phyloP scores from a whole-genome alignment of 2,888 invertebrate genomes.

The Drosophila phalerata region DNA sequence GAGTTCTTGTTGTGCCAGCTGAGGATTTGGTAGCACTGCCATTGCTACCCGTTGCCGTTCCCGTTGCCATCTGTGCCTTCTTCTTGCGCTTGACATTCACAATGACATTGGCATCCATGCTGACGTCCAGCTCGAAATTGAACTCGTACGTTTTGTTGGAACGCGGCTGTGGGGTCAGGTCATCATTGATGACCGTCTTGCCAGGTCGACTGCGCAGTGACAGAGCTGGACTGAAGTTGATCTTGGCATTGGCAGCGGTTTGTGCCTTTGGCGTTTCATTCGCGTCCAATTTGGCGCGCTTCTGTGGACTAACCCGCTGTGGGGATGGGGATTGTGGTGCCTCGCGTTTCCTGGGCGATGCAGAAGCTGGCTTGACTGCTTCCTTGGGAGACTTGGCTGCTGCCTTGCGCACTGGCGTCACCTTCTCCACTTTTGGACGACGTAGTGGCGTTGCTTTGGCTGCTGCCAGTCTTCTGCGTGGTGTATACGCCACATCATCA shows the following conservation, averaged over 20 bases:
- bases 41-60: not conserved
- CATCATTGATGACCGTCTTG: slow-evolving; percentile 84
- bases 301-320: slow-evolving; percentile 35
- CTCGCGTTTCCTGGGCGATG: slow-evolving; percentile 54
- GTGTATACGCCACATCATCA: slow-evolving; percentile 40
- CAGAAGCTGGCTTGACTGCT: slow-evolving; percentile 25
- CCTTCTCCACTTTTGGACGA: slow-evolving; percentile 18
- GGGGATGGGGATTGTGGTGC: slow-evolving; percentile 31
- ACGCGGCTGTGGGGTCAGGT: slow-evolving; percentile 82
- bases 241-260: slow-evolving; percentile 46
- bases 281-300: slow-evolving; percentile 51
- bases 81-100: slow-evolving; percentile 85
- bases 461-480: slow-evolving; percentile 40
- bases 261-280: slow-evolving; percentile 40
- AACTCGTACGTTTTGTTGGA: slow-evolving; percentile 84
- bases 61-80: slow-evolving; percentile 50
- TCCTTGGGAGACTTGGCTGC: slow-evolving; percentile 2
- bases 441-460: slow-evolving; percentile 16
- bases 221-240: slow-evolving; percentile 79
- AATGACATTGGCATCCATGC: slow-evolving; percentile 85
- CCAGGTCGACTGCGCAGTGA: slow-evolving; percentile 76
- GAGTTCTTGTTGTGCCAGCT: slow-evolving; percentile 12
- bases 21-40: slow-evolving; percentile 3
- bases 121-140: slow-evolving; percentile 85
- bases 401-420: slow-evolving; percentile 27